phyloP scores from a whole-genome alignment of 1,140 invertebrate species.

The Drosophila obscura region DNA sequence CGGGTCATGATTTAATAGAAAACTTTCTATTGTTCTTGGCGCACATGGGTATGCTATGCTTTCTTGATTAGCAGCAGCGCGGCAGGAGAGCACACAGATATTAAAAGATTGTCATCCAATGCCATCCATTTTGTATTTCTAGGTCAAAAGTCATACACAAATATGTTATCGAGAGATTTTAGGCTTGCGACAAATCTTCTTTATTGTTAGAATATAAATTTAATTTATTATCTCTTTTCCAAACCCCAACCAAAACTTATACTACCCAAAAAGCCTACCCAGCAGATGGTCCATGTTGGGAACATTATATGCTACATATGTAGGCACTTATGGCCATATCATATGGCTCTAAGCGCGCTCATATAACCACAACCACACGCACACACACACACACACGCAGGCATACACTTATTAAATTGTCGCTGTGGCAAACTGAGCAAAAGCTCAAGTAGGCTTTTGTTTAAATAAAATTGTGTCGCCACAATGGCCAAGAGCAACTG shows the following conservation, averaged over 20 bases:
- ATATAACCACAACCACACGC: background rate
- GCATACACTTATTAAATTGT: constrained; percentile 58
- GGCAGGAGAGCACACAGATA: too few relatives aligned
- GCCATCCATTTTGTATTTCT: too few relatives aligned
- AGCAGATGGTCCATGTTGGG: constrained; percentile 19
- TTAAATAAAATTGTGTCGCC: constrained; percentile 75
- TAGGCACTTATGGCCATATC: background rate
- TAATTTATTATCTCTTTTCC: too few relatives aligned
- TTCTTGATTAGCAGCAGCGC: background rate
- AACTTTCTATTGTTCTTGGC: too few relatives aligned
- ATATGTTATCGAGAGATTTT: too few relatives aligned
- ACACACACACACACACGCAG: background rate
- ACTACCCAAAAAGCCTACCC: background rate
- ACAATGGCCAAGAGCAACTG: constrained; percentile 57
- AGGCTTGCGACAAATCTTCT: too few relatives aligned
- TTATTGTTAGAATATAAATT: too few relatives aligned
- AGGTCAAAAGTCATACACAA: too few relatives aligned
- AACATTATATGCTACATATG: constrained; percentile 19
- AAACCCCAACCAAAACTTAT: background rate
- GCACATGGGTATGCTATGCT: constrained; percentile 2
- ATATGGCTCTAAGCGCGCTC: constrained; percentile 3
- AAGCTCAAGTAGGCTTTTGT: constrained; percentile 76
- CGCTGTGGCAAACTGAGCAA: constrained; percentile 63
- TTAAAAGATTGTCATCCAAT: too few relatives aligned
- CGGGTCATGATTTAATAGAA: too few relatives aligned